Percentiles rank a stretch among this genome's conserved stretches.
These are phyloP conservation scores for Petromus typicus DNA, from an alignment of 2,113 vertebrate species.

Conservation along the genomic window DNA sequence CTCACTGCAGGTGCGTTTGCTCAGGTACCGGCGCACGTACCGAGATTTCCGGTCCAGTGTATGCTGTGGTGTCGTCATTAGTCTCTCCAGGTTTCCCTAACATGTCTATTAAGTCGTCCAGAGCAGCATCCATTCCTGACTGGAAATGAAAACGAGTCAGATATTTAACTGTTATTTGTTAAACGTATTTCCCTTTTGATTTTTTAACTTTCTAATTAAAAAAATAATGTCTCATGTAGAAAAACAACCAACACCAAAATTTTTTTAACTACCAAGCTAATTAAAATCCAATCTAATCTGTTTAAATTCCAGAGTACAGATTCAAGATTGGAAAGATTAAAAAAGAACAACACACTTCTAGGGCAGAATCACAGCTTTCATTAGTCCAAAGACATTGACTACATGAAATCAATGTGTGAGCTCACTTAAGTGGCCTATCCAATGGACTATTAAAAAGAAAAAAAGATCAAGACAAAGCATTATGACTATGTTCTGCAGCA, in stretches of 20 bases:
- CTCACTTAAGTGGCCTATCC: not conserved
- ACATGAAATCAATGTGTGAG: not conserved
- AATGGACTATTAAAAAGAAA: not conserved
- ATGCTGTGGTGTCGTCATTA: slow-evolving; percentile 75
- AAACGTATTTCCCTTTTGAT: not conserved
- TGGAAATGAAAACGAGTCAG: slow-evolving; percentile 70
- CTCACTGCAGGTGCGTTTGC: not conserved
- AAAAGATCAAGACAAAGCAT: not conserved
- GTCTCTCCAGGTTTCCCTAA: slow-evolving; percentile 83
- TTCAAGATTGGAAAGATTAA: not conserved
- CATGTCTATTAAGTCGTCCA: slow-evolving; percentile 87
- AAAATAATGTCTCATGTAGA: not conserved
- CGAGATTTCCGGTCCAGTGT: slow-evolving; percentile 84
- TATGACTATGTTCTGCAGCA: not conserved
- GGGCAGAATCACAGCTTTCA: slow-evolving; percentile 1
- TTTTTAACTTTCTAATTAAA: not conserved
- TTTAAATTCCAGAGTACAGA: not conserved
- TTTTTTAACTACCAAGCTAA: slow-evolving; percentile 35
- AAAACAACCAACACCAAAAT: not conserved
- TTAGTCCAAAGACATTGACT: not conserved
- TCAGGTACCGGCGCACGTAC: slow-evolving; percentile 72
- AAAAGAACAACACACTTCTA: not conserved
- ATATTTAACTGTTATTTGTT: slow-evolving; percentile 14
- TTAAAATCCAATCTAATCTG: not conserved
- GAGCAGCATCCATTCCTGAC: slow-evolving; percentile 83